Conservation (phyloP, 2,113 vertebrate genomes). For the Pollachius pollachius region DNA sequence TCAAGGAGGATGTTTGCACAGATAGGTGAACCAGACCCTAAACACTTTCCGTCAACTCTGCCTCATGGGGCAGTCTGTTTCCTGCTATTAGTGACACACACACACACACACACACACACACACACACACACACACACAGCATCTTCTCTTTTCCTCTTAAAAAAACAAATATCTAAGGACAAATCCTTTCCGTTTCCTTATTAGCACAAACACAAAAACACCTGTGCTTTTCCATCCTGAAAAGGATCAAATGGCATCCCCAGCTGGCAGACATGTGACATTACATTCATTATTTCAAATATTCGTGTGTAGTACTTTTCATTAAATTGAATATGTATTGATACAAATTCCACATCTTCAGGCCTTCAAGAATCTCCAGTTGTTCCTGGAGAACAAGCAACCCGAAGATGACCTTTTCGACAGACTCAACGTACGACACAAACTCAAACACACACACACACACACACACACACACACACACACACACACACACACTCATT, state of each 20-base stretch:
- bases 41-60: constrained; percentile 49
- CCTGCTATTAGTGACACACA: constrained; percentile 46
- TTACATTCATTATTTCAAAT: constrained; percentile 6
- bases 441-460: not conserved
- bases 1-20: constrained; percentile 55
- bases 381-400: constrained; percentile 98
- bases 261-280: constrained; percentile 29
- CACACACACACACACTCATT: not conserved
- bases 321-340: not conserved
- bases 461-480: constrained; percentile 12
- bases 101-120: constrained; percentile 3
- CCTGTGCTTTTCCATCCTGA: constrained; percentile 17
- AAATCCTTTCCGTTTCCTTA: not conserved
- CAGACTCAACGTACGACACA: constrained; percentile 85
- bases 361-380: constrained; percentile 97
- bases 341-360: constrained; percentile 46
- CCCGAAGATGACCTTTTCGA: constrained; percentile 96
- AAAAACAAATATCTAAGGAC: not conserved
- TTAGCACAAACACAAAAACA: constrained; percentile 6
- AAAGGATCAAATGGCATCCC: constrained; percentile 24
- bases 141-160: constrained; percentile 9
- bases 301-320: not conserved
- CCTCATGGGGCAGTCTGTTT: constrained; percentile 55
- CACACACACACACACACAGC: constrained; percentile 7
- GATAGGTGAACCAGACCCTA: constrained; percentile 57